These are phyloP conservation scores for Esox lucius DNA, from an alignment of 2,797 vertebrate genomes.

Conservation along the genomic window DNA sequence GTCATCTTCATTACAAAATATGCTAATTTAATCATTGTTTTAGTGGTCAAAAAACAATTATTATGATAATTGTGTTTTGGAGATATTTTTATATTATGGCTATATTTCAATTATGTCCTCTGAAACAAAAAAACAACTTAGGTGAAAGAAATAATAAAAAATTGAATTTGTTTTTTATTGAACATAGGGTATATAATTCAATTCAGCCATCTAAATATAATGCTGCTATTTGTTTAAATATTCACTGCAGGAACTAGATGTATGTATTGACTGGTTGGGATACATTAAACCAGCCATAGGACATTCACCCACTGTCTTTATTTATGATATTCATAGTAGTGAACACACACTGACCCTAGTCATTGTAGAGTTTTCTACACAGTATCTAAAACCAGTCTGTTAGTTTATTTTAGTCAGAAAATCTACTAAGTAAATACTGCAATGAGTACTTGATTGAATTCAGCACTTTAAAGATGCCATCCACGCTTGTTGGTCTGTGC, in stretches of 20 bases:
- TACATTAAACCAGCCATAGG: not conserved
- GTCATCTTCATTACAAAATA: conserved; percentile 46
- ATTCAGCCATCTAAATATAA: not conserved
- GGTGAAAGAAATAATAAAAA: too few species aligned
- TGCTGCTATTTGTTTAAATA: not conserved
- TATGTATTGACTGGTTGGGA: not conserved
- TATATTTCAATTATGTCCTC: conserved; percentile 35
- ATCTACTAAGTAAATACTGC: too few species aligned
- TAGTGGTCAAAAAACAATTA: conserved; percentile 37
- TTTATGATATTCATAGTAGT: too few species aligned
- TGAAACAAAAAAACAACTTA: too few species aligned
- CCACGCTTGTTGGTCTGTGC: too few species aligned
- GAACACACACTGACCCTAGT: too few species aligned
- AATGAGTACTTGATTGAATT: too few species aligned
- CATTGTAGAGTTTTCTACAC: too few species aligned
- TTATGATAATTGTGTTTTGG: conserved; percentile 40
- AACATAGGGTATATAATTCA: not conserved
- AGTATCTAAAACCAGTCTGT: too few species aligned
- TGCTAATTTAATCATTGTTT: conserved; percentile 44
- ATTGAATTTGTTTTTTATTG: too few species aligned
- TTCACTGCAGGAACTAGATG: not conserved
- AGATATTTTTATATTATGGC: conserved; percentile 28
- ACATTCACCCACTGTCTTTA: not conserved
- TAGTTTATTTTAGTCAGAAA: too few species aligned
- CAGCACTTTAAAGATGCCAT: too few species aligned